Percentiles rank a stretch among this genome's conserved stretches.
Conservation (phyloP, 2,888 invertebrate genomes). For the Willowsia nigromaculata region DNA sequence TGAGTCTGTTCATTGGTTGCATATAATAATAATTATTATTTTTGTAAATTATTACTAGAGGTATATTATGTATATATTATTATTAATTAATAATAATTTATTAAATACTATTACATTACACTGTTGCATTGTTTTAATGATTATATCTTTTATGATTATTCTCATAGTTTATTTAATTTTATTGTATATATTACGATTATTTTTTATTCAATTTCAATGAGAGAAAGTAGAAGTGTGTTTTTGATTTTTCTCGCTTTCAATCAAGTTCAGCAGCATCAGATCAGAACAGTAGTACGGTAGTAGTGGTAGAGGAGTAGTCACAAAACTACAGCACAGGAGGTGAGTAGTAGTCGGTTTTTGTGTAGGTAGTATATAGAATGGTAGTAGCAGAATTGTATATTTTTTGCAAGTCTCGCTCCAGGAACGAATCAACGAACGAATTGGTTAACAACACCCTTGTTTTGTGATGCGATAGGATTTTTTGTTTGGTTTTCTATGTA, state of each 20-base stretch:
- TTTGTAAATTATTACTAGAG: conserved; percentile 23
- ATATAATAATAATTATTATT: conserved; percentile 30
- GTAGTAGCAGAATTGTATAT: conserved; percentile 65
- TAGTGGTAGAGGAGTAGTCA: conserved; percentile 72
- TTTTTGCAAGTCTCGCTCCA: conserved; percentile 76
- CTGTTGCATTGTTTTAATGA: conserved; percentile 65
- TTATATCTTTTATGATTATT: conserved; percentile 20
- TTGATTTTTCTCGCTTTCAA: conserved; percentile 53
- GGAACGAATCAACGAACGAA: conserved; percentile 72
- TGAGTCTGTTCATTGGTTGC: conserved; percentile 65
- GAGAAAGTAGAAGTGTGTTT: conserved; percentile 66
- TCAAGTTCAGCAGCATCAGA: conserved; percentile 71
- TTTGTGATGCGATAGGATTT: conserved; percentile 76
- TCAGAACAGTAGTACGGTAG: conserved; percentile 69
- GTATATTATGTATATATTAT: conserved; percentile 12
- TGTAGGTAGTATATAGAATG: conserved; percentile 65
- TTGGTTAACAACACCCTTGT: conserved; percentile 77
- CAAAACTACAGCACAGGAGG: conserved; percentile 73
- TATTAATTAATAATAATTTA: conserved; percentile 37
- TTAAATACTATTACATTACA: conserved; percentile 60
- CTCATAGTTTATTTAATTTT: background rate
- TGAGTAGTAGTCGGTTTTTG: conserved; percentile 74
- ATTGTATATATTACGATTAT: conserved; percentile 29
- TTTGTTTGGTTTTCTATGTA: conserved; percentile 67
- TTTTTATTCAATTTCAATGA: conserved; percentile 27